Percentiles rank a stretch among this genome's conserved stretches.
These are phyloP conservation scores for Acrocephalus kingi DNA, from an alignment of 2,113 vertebrate species.

Conservation along the genomic window DNA sequence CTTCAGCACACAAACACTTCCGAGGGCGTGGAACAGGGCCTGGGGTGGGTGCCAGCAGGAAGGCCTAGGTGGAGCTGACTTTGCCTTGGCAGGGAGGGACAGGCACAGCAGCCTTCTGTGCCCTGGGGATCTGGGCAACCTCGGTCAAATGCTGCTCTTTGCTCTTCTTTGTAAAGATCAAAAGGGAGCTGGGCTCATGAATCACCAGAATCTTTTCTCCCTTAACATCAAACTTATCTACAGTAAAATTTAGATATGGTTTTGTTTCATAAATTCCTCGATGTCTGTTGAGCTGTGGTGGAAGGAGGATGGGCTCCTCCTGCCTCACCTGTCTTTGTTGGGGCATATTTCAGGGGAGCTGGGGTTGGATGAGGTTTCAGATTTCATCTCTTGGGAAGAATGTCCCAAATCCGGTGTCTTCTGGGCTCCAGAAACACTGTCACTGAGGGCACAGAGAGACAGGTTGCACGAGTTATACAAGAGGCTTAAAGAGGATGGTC, in stretches of 20 bases:
- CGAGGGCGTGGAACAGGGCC: rapidly evolving
- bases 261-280: background rate
- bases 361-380: slow-evolving; percentile 89
- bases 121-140: background rate
- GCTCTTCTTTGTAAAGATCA: background rate
- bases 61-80: background rate
- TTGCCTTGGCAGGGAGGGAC: background rate
- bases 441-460: slow-evolving; percentile 49
- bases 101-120: rapidly evolving
- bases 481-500: background rate
- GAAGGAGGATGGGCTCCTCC: background rate
- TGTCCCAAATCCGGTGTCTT: slow-evolving; percentile 85
- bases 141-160: background rate
- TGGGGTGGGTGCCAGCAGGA: background rate
- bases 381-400: slow-evolving; percentile 84
- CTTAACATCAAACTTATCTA: background rate
- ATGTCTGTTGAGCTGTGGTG: background rate
- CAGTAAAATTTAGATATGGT: background rate
- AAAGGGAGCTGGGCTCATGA: background rate
- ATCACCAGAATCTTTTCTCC: background rate
- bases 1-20: background rate
- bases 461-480: rapidly evolving
- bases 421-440: slow-evolving; percentile 82
- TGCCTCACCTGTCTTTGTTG: slow-evolving; percentile 87
- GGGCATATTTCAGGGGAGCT: slow-evolving; percentile 93